Evolutionary conservation across 2,797 vertebrate species (phyloP).

Genomic region (Xerus rutilus): DNA sequence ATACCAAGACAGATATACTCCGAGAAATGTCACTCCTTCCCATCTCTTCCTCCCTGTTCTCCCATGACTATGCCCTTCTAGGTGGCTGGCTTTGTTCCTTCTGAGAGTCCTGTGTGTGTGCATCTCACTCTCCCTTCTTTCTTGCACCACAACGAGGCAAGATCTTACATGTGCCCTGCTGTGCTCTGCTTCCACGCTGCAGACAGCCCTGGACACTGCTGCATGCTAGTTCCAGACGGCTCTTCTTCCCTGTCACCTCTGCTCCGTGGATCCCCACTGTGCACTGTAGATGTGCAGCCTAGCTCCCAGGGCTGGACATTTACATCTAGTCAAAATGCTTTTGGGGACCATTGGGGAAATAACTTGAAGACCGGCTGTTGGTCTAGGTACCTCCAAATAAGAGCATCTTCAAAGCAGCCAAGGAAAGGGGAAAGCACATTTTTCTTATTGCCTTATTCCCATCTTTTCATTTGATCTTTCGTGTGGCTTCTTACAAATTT

Average conservation of each 20-base stretch:
- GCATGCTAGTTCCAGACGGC: neutral
- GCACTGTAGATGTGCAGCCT: neutral
- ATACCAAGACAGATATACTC: neutral
- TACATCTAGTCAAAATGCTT: too few relatives aligned
- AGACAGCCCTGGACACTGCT: neutral
- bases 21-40: neutral
- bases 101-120: neutral
- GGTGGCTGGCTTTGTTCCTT: neutral
- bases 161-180: too few relatives aligned
- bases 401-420: neutral
- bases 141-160: neutral
- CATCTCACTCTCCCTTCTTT: neutral
- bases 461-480: neutral
- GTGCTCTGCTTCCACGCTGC: neutral
- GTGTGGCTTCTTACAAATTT: neutral
- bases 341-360: neutral
- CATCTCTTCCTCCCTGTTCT: too few relatives aligned
- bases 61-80: rapidly evolving
- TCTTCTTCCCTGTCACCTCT: neutral
- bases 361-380: too few relatives aligned
- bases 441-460: neutral
- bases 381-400: neutral
- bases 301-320: neutral
- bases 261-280: rapidly evolving
- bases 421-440: neutral